A percentile compares a stretch with the other conserved stretches of the same genome.
phyloP scores from a whole-genome alignment of 2,888 invertebrate genomes.

The Sphecodes monilicornis region DNA sequence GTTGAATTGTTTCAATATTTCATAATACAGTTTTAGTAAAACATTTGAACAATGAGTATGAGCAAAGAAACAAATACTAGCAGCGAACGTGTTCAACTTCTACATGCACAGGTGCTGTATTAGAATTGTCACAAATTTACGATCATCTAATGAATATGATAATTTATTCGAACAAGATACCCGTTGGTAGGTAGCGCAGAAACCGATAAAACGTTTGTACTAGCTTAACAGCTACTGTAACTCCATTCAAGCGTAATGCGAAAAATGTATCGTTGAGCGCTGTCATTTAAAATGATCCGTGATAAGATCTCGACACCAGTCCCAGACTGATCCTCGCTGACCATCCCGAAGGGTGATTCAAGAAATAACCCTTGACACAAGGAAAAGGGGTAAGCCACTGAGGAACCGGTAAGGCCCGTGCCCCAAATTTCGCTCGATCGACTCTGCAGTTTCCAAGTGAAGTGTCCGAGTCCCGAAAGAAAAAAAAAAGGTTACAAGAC shows the following conservation, averaged over 20 bases:
- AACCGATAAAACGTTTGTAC: neutral
- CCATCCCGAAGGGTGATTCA: constrained; percentile 24
- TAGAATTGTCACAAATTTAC: neutral
- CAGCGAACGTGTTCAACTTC: neutral
- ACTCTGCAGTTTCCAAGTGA: constrained; percentile 70
- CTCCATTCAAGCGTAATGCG: neutral
- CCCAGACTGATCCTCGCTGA: constrained; percentile 18
- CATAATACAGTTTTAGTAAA: neutral
- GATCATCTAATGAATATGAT: neutral
- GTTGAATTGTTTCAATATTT: neutral
- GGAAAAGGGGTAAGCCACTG: constrained; percentile 38
- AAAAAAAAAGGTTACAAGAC: constrained; percentile 63
- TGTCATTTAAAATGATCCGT: constrained; percentile 6
- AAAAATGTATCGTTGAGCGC: neutral
- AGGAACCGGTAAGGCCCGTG: constrained; percentile 79
- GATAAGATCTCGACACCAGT: constrained; percentile 26
- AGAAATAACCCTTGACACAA: constrained; percentile 20
- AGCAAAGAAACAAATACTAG: neutral
- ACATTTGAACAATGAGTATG: neutral
- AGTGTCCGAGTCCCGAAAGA: constrained; percentile 59
- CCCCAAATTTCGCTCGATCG: constrained; percentile 74
- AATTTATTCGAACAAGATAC: neutral
- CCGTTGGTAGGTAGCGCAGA: neutral
- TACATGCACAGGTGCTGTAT: neutral
- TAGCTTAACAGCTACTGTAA: neutral